Conservation (phyloP, 1,140 invertebrate genomes). For the Teleopsis dalmanni region DNA sequence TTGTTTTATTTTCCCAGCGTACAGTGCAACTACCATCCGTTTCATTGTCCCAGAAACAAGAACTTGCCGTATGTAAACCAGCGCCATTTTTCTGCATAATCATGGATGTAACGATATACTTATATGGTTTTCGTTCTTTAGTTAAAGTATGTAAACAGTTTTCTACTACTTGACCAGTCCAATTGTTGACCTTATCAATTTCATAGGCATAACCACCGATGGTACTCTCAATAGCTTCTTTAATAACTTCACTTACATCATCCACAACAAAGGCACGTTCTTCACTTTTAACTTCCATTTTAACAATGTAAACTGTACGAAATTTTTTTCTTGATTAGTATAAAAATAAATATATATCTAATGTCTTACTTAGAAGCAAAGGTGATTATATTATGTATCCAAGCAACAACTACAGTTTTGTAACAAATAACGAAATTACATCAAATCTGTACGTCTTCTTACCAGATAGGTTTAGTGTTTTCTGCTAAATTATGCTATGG, state of each 20-base stretch:
- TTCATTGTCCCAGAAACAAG: slow-evolving; percentile 94
- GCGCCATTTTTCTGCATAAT: slow-evolving; percentile 99
- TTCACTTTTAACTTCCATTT: slow-evolving; percentile 40
- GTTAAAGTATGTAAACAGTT: slow-evolving; percentile 84
- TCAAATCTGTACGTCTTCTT: no score
- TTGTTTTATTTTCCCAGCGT: slow-evolving; percentile 97
- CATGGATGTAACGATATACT: slow-evolving; percentile 97
- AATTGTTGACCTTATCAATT: slow-evolving; percentile 94
- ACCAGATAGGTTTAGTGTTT: no score
- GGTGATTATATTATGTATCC: no score
- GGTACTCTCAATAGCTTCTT: slow-evolving; percentile 93
- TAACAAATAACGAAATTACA: no score
- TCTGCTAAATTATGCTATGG: no score
- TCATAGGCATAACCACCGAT: slow-evolving; percentile 94
- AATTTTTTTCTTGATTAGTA: no score
- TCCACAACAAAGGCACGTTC: slow-evolving; percentile 93
- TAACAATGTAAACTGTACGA: no score
- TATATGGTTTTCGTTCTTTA: slow-evolving; percentile 94
- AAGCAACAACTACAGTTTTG: no score
- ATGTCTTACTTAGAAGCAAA: no score
- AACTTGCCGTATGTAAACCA: slow-evolving; percentile 91
- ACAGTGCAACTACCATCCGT: slow-evolving; percentile 96
- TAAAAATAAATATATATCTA: no score
- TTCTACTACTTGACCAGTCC: slow-evolving; percentile 94
- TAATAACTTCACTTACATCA: slow-evolving; percentile 98